These are phyloP conservation scores for Montipora sp. DNA, from an alignment of 64 coral and sea anemone species.

Conservation along the genomic window DNA sequence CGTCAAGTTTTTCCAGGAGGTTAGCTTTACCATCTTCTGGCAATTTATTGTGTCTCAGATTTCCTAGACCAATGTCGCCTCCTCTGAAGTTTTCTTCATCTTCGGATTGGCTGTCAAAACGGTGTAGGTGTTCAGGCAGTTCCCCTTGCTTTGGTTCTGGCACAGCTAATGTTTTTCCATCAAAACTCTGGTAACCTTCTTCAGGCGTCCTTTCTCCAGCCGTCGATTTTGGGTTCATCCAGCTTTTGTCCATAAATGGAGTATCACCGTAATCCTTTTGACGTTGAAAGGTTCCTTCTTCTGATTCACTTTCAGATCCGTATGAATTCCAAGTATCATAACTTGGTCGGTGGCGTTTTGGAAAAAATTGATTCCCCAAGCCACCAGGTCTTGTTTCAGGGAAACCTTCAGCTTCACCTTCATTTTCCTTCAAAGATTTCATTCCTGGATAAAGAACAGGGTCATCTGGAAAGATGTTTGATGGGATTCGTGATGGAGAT, in stretches of 20 bases:
- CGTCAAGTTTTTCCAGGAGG: conserved; percentile 4
- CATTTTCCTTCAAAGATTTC: neutral
- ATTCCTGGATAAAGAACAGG: conserved; percentile 59
- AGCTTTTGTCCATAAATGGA: conserved; percentile 38
- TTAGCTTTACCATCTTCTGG: neutral
- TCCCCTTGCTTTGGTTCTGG: conserved; percentile 11
- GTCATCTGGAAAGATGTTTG: conserved; percentile 68
- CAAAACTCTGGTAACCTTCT: conserved; percentile 21
- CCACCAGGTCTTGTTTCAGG: neutral
- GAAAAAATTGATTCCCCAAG: neutral
- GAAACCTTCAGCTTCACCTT: neutral
- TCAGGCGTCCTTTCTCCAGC: neutral
- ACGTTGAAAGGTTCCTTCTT: neutral
- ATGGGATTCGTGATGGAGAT: neutral
- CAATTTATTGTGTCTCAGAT: neutral
- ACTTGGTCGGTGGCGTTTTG: neutral
- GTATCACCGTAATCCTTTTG: conserved; percentile 23
- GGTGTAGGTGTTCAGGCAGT: neutral
- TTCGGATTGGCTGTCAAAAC: neutral
- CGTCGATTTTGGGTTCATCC: conserved; percentile 25
- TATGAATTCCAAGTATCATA: conserved; percentile 24
- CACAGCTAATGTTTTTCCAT: conserved; percentile 31
- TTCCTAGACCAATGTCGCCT: neutral
- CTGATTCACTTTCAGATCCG: conserved; percentile 1
- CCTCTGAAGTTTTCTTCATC: neutral